Percentiles rank a stretch among this genome's conserved stretches.
These are phyloP conservation scores for Poeciliopsis occidentalis DNA, from an alignment of 2,113 vertebrate genomes.

Conservation along the genomic window DNA sequence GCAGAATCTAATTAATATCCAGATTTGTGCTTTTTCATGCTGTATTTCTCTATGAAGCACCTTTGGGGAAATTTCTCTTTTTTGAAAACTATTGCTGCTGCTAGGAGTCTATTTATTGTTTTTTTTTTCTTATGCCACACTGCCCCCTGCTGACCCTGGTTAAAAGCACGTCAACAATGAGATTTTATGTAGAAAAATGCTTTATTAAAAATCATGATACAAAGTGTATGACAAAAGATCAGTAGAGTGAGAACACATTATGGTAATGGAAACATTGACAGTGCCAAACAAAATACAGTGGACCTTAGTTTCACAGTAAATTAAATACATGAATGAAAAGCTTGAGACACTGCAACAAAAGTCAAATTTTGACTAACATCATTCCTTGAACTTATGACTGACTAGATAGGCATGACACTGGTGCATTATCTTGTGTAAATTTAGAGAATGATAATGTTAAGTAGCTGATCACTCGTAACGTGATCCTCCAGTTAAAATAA, in stretches of 20 bases:
- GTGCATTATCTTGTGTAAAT: no score
- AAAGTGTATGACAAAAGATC: slow-evolving; percentile 20
- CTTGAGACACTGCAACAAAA: not conserved
- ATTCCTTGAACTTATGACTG: slow-evolving; percentile 1
- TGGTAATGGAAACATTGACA: not conserved
- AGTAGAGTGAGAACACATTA: slow-evolving; percentile 31
- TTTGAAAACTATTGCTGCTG: not conserved
- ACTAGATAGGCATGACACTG: no score
- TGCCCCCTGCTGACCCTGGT: slow-evolving; percentile 53
- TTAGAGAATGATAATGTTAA: no score
- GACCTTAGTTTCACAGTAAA: slow-evolving; percentile 6
- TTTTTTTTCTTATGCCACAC: not conserved
- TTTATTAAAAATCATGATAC: not conserved
- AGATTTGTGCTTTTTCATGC: not conserved
- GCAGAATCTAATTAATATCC: not conserved
- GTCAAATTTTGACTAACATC: not conserved
- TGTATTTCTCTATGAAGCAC: not conserved
- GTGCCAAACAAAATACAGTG: not conserved
- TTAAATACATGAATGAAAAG: not conserved
- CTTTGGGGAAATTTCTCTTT: not conserved
- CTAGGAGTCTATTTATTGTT: not conserved
- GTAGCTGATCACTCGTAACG: no score
- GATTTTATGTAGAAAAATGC: slow-evolving; percentile 23
- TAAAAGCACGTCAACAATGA: slow-evolving; percentile 1
- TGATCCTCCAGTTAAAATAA: no score